These are phyloP conservation scores for Allobates femoralis DNA, from an alignment of 2,797 vertebrate species.

Conservation along the genomic window DNA sequence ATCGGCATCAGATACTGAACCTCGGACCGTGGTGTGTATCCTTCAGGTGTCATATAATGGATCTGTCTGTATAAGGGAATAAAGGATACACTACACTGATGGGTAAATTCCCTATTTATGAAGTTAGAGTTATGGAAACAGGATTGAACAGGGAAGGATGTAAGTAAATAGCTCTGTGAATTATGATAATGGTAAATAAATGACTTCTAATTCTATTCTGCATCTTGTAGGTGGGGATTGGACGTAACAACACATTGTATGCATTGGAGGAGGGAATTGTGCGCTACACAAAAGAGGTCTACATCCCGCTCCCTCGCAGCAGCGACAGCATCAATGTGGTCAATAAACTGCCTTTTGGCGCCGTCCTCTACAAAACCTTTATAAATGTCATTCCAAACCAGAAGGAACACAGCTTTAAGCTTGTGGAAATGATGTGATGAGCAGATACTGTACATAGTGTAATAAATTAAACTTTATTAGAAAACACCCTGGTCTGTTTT, in stretches of 20 bases:
- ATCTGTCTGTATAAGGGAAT: too few relatives aligned
- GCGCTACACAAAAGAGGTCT: conserved; percentile 92
- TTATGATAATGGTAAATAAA: too few relatives aligned
- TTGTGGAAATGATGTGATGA: conserved; percentile 86
- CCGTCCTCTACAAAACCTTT: conserved; percentile 94
- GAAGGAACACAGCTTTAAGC: conserved; percentile 86
- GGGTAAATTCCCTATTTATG: too few relatives aligned
- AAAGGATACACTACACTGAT: too few relatives aligned
- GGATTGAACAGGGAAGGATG: not conserved
- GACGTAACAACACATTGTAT: conserved; percentile 86
- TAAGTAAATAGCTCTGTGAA: not conserved
- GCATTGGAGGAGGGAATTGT: conserved; percentile 91
- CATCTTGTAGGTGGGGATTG: conserved; percentile 87
- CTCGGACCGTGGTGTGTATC: too few relatives aligned
- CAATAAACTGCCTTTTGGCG: conserved; percentile 82
- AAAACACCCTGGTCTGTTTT: not conserved
- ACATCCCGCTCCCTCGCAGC: conserved; percentile 81
- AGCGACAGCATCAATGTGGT: conserved; percentile 76
- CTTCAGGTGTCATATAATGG: too few relatives aligned
- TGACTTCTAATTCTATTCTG: not conserved
- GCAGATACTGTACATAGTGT: not conserved
- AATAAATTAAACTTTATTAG: conserved; percentile 38
- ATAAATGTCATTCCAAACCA: conserved; percentile 84
- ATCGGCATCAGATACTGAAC: too few relatives aligned
- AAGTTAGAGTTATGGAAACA: too few relatives aligned